Percentiles rank a stretch among this genome's conserved stretches.
phyloP scores from a whole-genome alignment of 1,140 invertebrate species.

The fruit fly (Drosophila melanogaster) region Release_6_plus_ISO1_MT NT_037436.4:8558001-8558500 shows the following conservation, averaged over 20 bases:
- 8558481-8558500: slow-evolving; percentile 66
- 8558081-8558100: slow-evolving; percentile 42
- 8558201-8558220: slow-evolving; percentile 74
- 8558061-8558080: slow-evolving; percentile 11
- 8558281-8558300: slow-evolving; percentile 25
- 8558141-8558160: slow-evolving; percentile 49
- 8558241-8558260: slow-evolving; percentile 75
- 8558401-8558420: slow-evolving; percentile 16
- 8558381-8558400: slow-evolving; percentile 33
- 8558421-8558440: slow-evolving; percentile 3
- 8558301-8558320: slow-evolving; percentile 61
- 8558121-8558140: slow-evolving; percentile 58
- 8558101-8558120: slow-evolving; percentile 67
- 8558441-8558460: slow-evolving; percentile 6
- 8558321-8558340: slow-evolving; percentile 80
- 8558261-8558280: slow-evolving; percentile 29
- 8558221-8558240: slow-evolving; percentile 79
- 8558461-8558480: slow-evolving; percentile 37
- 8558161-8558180: slow-evolving; percentile 58
- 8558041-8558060: slow-evolving; percentile 66
- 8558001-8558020: slow-evolving; percentile 54
- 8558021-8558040: slow-evolving; percentile 28
- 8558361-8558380: slow-evolving; percentile 61
- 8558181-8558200: slow-evolving; percentile 78
- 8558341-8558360: slow-evolving; percentile 59